phyloP scores from a whole-genome alignment of 2,888 invertebrate species.

The Caenorhabditis afra region DNA sequence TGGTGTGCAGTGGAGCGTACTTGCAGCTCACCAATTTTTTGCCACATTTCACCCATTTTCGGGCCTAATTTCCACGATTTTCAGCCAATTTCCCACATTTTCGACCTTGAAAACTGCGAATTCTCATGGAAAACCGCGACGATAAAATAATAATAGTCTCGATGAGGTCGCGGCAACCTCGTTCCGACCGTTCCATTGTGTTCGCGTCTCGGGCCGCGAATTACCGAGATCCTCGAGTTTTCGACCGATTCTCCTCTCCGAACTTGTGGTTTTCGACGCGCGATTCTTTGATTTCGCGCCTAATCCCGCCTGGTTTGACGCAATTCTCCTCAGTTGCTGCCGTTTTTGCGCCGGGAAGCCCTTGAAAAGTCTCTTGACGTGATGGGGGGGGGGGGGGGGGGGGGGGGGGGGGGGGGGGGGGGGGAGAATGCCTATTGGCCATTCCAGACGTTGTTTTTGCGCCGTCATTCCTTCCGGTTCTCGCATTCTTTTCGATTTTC shows the following conservation, averaged over 20 bases:
- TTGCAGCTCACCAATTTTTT: not conserved
- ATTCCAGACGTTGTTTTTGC: too few relatives aligned
- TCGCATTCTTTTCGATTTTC: not conserved
- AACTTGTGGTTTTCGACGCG: too few relatives aligned
- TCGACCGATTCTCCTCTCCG: too few relatives aligned
- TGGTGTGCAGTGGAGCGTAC: not conserved
- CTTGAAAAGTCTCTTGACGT: too few relatives aligned
- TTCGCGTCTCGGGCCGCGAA: not conserved
- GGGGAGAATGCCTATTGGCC: too few relatives aligned
- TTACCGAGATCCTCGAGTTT: too few relatives aligned
- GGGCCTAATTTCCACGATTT: too few relatives aligned
- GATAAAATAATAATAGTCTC: constrained; percentile 16
- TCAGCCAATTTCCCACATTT: not conserved
- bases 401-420: too few relatives aligned
- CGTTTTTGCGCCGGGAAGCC: constrained; percentile 10
- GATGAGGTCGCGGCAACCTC: constrained; percentile 40
- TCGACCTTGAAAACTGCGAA: not conserved
- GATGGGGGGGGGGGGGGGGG: too few relatives aligned
- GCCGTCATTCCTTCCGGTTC: not conserved
- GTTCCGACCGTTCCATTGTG: not conserved
- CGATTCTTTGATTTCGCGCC: too few relatives aligned
- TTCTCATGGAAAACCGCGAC: constrained; percentile 12
- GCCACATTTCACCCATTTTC: not conserved
- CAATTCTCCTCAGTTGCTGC: not conserved
- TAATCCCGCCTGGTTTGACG: not conserved